These are phyloP conservation scores for Bradysia coprophila DNA, from an alignment of 1,140 invertebrate genomes.

Conservation along the genomic window DNA sequence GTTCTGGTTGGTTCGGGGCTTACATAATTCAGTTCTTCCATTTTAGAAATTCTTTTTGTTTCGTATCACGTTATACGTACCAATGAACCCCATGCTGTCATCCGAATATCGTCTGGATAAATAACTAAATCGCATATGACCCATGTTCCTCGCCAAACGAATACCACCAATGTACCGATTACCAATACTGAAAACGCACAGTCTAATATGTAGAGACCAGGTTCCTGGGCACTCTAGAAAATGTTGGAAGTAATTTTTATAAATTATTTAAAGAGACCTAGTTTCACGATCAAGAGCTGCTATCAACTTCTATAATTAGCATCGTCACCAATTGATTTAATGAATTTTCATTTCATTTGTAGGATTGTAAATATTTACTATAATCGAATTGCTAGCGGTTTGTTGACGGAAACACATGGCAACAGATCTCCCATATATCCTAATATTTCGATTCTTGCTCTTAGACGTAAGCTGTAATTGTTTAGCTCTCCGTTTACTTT, in stretches of 20 bases:
- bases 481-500: too few species aligned
- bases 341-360: neutral
- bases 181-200: constrained; percentile 69
- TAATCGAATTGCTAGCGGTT: neutral
- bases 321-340: neutral
- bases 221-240: too few species aligned
- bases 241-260: constrained; percentile 43
- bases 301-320: neutral
- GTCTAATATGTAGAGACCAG: constrained; percentile 58
- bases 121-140: constrained; percentile 56
- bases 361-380: neutral
- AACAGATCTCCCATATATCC: too few species aligned
- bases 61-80: constrained; percentile 31
- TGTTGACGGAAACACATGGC: neutral
- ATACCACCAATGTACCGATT: constrained; percentile 65
- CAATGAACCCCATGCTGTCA: constrained; percentile 53
- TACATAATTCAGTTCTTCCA: too few species aligned
- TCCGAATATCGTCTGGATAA: constrained; percentile 38
- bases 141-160: constrained; percentile 76
- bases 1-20: too few species aligned
- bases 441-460: too few species aligned
- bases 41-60: neutral
- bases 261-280: constrained; percentile 16
- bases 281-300: neutral
- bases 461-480: too few species aligned